A percentile compares a stretch with the other conserved stretches of the same genome.
These are phyloP conservation scores for Coptodon rendalli DNA, from an alignment of 2,113 vertebrate species.

Conservation along the genomic window DNA sequence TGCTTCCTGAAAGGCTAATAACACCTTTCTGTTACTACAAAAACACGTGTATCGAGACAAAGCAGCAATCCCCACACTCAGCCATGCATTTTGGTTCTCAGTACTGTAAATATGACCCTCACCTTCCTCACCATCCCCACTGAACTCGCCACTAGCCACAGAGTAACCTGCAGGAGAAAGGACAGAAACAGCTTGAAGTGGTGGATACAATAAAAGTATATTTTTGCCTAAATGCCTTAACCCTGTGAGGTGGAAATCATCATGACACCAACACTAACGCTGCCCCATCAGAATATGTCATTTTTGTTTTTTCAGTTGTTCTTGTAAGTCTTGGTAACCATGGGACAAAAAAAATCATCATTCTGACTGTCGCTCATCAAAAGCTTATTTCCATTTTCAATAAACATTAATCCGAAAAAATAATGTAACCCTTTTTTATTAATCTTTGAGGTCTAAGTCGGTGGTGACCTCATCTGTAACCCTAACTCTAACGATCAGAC, in stretches of 20 bases:
- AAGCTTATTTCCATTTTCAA: not conserved
- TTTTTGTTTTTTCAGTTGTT: accelerated
- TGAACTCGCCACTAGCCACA: conserved; percentile 85
- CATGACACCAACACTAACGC: not conserved
- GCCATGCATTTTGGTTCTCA: not conserved
- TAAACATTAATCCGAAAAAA: accelerated
- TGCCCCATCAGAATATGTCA: not conserved
- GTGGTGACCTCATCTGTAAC: not conserved
- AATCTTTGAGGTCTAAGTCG: not conserved
- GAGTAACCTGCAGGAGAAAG: conserved; percentile 76
- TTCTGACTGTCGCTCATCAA: not conserved
- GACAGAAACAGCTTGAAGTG: not conserved
- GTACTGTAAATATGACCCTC: conserved; percentile 54
- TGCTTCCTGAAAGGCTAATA: not conserved
- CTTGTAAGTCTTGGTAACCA: not conserved
- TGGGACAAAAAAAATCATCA: not conserved
- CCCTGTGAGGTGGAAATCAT: not conserved
- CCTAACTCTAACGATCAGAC: not conserved
- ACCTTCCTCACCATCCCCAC: conserved; percentile 82
- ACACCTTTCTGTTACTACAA: not conserved
- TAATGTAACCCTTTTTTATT: not conserved
- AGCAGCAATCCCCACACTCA: not conserved
- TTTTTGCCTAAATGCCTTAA: not conserved
- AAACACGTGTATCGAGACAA: not conserved
- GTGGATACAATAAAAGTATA: not conserved